A percentile compares a stretch with the other conserved stretches of the same genome.
Conservation (phyloP, 2,797 vertebrate genomes). For the Valencia hispanica region DNA sequence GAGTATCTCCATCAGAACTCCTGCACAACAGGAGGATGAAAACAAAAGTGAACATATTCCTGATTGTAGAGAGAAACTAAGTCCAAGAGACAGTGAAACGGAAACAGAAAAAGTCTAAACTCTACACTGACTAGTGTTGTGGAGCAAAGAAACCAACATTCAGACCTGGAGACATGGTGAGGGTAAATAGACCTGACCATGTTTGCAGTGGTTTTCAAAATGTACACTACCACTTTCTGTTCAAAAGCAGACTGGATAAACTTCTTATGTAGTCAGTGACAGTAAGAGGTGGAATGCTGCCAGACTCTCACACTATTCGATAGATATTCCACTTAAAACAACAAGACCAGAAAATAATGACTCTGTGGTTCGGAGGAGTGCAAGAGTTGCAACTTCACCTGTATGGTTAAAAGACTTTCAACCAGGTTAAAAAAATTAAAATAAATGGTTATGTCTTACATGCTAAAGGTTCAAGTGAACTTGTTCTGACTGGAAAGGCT, state of each 20-base stretch:
- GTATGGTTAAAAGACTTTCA: not conserved
- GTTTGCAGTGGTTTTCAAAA: not conserved
- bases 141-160: conserved; percentile 2
- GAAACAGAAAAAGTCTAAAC: no score
- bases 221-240: not conserved
- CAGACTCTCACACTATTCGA: not conserved
- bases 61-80: no score
- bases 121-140: not conserved
- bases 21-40: no score
- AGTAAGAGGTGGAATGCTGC: conserved; percentile 1
- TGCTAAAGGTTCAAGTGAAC: no score
- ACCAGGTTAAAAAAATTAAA: no score
- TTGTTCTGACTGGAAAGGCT: no score
- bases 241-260: not conserved
- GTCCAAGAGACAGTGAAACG: no score
- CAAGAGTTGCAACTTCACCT: not conserved
- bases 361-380: not conserved
- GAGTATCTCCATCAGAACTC: no score
- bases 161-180: not conserved
- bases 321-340: not conserved
- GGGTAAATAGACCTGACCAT: not conserved
- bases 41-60: no score
- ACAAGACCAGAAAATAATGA: not conserved
- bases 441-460: no score
- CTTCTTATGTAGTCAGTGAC: conserved; percentile 2